A percentile compares a stretch with the other conserved stretches of the same genome.
These are phyloP conservation scores for Poecilia wingei DNA, from an alignment of 2,797 vertebrate genomes.

Conservation along the genomic window DNA sequence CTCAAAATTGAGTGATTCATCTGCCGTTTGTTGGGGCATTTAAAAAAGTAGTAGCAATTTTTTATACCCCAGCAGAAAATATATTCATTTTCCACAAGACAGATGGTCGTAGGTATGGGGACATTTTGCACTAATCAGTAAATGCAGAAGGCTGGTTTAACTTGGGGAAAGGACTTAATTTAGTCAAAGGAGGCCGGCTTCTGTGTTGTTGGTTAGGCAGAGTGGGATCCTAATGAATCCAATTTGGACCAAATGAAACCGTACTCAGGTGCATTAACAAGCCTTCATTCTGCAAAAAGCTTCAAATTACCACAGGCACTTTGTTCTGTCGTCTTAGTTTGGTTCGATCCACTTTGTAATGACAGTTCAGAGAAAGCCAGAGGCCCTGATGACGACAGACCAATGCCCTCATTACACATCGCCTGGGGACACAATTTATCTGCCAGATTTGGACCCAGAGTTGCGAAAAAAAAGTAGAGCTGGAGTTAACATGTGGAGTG, in stretches of 20 bases:
- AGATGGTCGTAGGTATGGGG: background rate
- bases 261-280: constrained; percentile 19
- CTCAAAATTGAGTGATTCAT: background rate
- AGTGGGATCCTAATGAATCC: constrained; percentile 14
- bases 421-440: background rate
- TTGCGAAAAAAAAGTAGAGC: background rate
- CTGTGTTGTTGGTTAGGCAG: constrained; percentile 3
- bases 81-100: background rate
- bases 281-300: background rate
- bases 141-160: background rate
- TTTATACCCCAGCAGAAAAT: background rate
- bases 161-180: background rate
- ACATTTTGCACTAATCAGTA: background rate
- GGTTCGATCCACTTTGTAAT: constrained; percentile 17
- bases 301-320: background rate
- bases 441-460: background rate
- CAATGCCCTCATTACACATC: constrained; percentile 6
- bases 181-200: background rate
- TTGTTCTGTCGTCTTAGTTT: background rate
- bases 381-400: constrained; percentile 9
- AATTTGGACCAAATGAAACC: constrained; percentile 27
- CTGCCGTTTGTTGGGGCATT: background rate
- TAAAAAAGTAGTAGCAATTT: background rate
- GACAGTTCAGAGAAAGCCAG: constrained; percentile 10
- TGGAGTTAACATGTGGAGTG: background rate